phyloP scores from a whole-genome alignment of 2,888 invertebrate genomes.

The Pristionchus mayeri region DNA sequence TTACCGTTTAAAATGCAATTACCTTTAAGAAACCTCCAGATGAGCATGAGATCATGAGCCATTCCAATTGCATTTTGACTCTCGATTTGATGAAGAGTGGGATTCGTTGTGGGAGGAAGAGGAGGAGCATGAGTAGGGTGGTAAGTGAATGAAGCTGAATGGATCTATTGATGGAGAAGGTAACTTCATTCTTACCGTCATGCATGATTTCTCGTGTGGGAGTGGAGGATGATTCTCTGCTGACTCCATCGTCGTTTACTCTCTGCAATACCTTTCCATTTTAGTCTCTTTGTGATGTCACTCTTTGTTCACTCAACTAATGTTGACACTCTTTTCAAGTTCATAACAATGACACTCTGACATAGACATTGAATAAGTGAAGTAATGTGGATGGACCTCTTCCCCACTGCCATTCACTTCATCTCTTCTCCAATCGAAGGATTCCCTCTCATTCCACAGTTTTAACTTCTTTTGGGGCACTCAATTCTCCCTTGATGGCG shows the following conservation, averaged over 20 bases:
- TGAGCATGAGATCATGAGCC: conserved; percentile 76
- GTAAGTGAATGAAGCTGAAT: not conserved
- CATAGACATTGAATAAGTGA: no score
- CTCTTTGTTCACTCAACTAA: no score
- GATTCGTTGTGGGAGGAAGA: not conserved
- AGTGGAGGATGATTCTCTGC: not conserved
- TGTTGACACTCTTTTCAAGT: no score
- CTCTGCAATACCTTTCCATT: not conserved
- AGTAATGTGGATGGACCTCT: no score
- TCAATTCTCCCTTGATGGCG: conserved; percentile 70
- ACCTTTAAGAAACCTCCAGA: conserved; percentile 76
- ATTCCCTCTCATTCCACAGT: not conserved
- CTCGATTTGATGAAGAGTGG: not conserved
- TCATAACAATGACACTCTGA: no score
- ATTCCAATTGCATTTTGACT: conserved; percentile 75
- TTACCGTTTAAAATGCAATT: not conserved
- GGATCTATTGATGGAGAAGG: not conserved
- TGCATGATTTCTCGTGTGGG: not conserved
- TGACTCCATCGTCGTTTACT: conserved; percentile 24
- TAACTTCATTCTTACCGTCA: not conserved
- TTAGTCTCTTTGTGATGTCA: no score
- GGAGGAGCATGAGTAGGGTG: not conserved
- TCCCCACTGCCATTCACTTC: conserved; percentile 5
- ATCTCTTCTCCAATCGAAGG: not conserved
- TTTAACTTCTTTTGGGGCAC: conserved; percentile 59